A percentile compares a stretch with the other conserved stretches of the same genome.
These are phyloP conservation scores for Drosophila punjabiensis DNA, from an alignment of 1,140 invertebrate species.

Conservation along the genomic window DNA sequence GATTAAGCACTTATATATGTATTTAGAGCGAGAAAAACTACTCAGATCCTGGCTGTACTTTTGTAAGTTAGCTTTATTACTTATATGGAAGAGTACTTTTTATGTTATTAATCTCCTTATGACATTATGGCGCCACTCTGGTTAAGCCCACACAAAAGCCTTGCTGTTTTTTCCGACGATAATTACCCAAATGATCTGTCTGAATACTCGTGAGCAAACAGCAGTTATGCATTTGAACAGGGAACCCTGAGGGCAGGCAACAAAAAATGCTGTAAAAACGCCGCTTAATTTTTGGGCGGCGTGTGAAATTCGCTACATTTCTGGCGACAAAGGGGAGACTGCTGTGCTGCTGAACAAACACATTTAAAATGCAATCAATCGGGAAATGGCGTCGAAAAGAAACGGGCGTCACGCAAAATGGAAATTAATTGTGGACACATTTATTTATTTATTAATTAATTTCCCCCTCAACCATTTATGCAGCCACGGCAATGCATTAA, in stretches of 20 bases:
- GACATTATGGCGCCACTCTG: conserved; percentile 18
- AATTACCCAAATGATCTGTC: conserved; percentile 38
- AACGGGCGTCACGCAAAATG: conserved; percentile 41
- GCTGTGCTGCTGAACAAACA: conserved; percentile 30
- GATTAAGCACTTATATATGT: not conserved
- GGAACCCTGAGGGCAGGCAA: not conserved
- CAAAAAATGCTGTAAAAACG: conserved; percentile 20
- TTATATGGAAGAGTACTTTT: not conserved
- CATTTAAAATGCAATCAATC: conserved; percentile 71
- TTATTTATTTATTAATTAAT: conserved; percentile 57
- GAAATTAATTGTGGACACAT: conserved; percentile 68
- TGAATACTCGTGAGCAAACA: conserved; percentile 15
- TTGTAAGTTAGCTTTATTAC: too few species aligned
- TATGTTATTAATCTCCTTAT: conserved; percentile 26
- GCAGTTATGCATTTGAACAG: conserved; percentile 28
- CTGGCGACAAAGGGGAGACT: not conserved
- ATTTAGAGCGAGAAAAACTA: not conserved
- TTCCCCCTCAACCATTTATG: not conserved
- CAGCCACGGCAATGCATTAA: conserved; percentile 40
- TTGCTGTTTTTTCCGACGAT: conserved; percentile 16
- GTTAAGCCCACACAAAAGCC: conserved; percentile 4
- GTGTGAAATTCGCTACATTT: conserved; percentile 23
- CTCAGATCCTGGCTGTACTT: not conserved
- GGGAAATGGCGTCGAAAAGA: conserved; percentile 22
- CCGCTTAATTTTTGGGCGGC: conserved; percentile 36